Evolutionary conservation across 2,113 vertebrate genomes (phyloP), one percentile per base, ranked within the genome.

Genomic region (Pedetes capensis): DNA sequence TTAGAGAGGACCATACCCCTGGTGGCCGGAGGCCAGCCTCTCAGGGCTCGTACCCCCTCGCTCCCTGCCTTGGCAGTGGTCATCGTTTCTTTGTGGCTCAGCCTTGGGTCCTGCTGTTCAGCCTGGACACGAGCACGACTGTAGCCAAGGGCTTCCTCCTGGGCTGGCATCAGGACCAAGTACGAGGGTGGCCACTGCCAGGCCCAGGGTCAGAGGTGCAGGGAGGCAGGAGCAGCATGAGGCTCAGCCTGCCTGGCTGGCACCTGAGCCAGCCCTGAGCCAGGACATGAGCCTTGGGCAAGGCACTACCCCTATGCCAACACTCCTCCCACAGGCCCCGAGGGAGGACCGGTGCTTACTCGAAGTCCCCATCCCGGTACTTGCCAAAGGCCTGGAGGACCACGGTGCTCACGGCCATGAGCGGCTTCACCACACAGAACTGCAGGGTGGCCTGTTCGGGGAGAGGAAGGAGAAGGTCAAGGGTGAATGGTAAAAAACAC

Each of bases 361-460:
- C 99, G 85, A 99, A 99, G 98, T 99, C 99, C 82, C 99, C 99
- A n/a, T 99, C 99, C 97, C 97, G 98, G 98, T 99, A 99, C 97
- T 99, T 99, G 95, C 98, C 99, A 0, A 99, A 99, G 95, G 99
- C 99, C 97, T 99, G 99, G 78, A 99, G 99, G 96, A 99, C 97
- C 96, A 99, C 99, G 0, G 99, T 99, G 97, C 99, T 99, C 95
- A 99, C 97, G 0, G 99, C 99, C 99, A 99, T 99, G 96, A 99
- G 98, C 0, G 99, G 99, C 96, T 99, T 99, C 95, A 99, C 99
- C 96, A 99, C 99, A 27, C 99, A 99, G 97, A 99, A 99, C 98
- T 99, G 99, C 89, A 99, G 98, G 22, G 99, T 99, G 25, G 99
- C 99, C 99, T 99, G 97, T n/a, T 39, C 13, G 32, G 84, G 68